These are phyloP conservation scores for Fregetta grallaria DNA, from an alignment of 2,113 vertebrate genomes.

Conservation along the genomic window DNA sequence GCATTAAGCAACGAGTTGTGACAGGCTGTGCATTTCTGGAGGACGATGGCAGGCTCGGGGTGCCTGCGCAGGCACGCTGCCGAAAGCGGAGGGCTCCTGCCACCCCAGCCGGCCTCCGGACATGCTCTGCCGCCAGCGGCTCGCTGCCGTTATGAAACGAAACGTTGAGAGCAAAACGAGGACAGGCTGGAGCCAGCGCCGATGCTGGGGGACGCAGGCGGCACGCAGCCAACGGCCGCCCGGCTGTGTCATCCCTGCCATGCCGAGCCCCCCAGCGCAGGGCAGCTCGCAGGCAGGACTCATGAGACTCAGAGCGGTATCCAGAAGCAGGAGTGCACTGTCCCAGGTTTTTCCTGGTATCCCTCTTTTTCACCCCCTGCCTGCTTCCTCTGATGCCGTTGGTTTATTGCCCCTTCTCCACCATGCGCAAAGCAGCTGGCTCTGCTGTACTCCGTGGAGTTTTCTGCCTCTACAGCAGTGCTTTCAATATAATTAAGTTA, in stretches of 20 bases:
- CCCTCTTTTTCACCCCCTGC: background rate
- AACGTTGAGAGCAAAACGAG: background rate
- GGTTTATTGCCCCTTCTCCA: background rate
- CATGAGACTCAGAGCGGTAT: fast-evolving
- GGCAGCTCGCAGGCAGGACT: background rate
- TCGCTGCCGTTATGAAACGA: background rate
- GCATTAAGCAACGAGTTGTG: constrained; percentile 45
- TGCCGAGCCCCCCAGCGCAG: fast-evolving
- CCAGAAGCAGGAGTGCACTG: background rate
- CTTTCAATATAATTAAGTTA: background rate
- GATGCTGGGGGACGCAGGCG: fast-evolving
- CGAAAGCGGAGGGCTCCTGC: background rate
- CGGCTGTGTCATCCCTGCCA: background rate
- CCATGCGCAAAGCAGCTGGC: fast-evolving
- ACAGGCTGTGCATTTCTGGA: constrained; percentile 35
- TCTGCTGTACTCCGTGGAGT: background rate
- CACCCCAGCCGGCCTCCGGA: background rate
- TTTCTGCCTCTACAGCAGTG: background rate
- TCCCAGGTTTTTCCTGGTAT: background rate
- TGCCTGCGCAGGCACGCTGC: background rate
- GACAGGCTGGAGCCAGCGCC: background rate
- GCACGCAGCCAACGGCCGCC: fast-evolving
- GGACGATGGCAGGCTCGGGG: background rate
- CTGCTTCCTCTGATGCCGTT: fast-evolving
- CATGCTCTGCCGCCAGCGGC: background rate